Conservation (phyloP, 1,140 invertebrate species). For the Amphibalanus amphitrite region DNA sequence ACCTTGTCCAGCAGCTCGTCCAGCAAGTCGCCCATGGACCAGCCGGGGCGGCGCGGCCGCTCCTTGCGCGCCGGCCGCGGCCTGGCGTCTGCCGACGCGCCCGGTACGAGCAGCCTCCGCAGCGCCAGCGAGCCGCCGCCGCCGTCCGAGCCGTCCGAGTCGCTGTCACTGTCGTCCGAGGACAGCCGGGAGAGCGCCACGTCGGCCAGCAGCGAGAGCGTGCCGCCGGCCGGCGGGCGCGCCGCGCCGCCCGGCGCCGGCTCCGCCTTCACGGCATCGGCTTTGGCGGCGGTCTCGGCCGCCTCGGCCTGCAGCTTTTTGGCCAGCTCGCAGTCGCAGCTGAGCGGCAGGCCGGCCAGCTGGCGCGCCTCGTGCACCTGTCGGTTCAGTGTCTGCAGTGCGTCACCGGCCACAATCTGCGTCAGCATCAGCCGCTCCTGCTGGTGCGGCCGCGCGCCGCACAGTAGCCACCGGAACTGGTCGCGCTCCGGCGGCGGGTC, state of each 20-base stretch:
- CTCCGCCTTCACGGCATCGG: no score
- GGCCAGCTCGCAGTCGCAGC: slow-evolving; percentile 46
- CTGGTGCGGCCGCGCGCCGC: slow-evolving; percentile 59
- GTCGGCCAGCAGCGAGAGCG: slow-evolving; percentile 49
- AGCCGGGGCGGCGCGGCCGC: slow-evolving; percentile 24
- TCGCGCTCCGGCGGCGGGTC: slow-evolving; percentile 36
- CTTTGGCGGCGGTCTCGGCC: slow-evolving; percentile 25
- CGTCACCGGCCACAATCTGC: slow-evolving; percentile 83
- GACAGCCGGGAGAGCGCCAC: slow-evolving; percentile 35
- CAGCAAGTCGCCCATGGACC: not conserved
- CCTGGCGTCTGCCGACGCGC: slow-evolving; percentile 26
- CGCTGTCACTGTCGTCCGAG: slow-evolving; percentile 23
- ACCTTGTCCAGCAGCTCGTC: not conserved
- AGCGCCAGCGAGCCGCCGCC: slow-evolving; percentile 50
- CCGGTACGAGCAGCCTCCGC: slow-evolving; percentile 50
- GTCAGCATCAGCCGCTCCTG: slow-evolving; percentile 77
- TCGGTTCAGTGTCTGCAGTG: slow-evolving; percentile 51
- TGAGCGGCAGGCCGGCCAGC: slow-evolving; percentile 56
- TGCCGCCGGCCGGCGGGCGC: no score
- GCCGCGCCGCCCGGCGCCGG: no score
- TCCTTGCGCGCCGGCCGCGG: slow-evolving; percentile 9
- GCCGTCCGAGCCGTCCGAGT: slow-evolving; percentile 40
- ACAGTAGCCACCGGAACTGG: slow-evolving; percentile 58
- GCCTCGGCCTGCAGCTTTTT: slow-evolving; percentile 27
- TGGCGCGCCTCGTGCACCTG: slow-evolving; percentile 57